phyloP scores from a whole-genome alignment of 2,888 invertebrate genomes.

The Polymixis lichenea region DNA sequence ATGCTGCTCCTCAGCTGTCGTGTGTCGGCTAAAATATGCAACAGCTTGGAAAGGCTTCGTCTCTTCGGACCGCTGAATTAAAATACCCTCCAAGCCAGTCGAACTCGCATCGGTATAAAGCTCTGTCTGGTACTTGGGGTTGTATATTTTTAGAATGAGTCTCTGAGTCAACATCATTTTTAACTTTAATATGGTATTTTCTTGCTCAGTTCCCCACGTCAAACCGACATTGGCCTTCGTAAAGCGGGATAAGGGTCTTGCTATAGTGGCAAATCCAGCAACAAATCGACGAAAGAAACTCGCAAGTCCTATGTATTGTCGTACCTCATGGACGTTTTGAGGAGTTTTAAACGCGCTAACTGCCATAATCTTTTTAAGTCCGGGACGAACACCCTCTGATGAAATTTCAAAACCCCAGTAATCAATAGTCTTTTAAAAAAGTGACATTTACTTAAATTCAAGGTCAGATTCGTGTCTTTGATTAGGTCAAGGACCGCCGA shows the following conservation, averaged over 20 bases:
- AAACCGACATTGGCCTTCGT: too few species aligned
- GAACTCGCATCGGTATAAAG: too few species aligned
- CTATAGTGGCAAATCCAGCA: too few species aligned
- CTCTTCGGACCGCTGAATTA: not conserved
- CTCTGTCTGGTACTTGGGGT: too few species aligned
- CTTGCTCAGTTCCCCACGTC: too few species aligned
- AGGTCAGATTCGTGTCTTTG: not conserved
- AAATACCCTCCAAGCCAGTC: too few species aligned
- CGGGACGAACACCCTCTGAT: not conserved
- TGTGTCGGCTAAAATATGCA: not conserved
- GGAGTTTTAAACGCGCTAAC: conserved; percentile 1
- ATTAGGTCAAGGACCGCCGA: not conserved
- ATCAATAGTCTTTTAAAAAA: not conserved
- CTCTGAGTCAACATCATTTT: too few species aligned
- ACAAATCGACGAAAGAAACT: not conserved
- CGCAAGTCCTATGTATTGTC: not conserved
- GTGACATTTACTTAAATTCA: conserved; percentile 4
- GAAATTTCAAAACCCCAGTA: not conserved
- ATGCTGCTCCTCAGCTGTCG: not conserved
- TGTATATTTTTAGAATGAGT: too few species aligned
- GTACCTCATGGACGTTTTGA: not conserved
- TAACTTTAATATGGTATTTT: not conserved
- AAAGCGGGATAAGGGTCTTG: too few species aligned
- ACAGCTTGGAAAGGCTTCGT: not conserved
- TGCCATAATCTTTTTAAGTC: not conserved